Conservation (phyloP, 2,797 vertebrate genomes). For the Chrysolophus pictus region DNA sequence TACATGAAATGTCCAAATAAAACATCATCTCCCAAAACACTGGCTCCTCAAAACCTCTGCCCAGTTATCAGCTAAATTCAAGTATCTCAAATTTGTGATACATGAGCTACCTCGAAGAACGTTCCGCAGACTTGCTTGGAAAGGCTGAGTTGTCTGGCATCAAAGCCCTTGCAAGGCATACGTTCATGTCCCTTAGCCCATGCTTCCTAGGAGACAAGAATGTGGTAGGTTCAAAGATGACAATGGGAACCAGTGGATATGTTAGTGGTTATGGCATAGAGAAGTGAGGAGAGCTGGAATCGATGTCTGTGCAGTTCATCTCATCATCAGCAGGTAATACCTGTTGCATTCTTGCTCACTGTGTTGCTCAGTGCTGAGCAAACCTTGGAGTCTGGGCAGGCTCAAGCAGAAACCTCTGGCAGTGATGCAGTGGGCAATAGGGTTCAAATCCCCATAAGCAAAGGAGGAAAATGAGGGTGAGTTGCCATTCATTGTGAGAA, state of each 20-base stretch:
- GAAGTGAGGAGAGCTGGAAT: background rate
- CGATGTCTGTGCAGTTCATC: background rate
- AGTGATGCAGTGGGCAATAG: background rate
- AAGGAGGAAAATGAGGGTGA: background rate
- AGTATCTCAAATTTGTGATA: background rate
- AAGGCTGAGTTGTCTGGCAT: background rate
- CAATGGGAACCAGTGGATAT: accelerated
- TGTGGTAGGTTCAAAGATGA: background rate
- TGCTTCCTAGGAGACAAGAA: background rate
- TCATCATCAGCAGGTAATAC: accelerated
- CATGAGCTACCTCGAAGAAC: background rate
- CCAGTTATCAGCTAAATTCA: background rate
- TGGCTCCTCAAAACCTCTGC: background rate
- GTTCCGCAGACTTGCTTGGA: background rate
- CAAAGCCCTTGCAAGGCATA: background rate
- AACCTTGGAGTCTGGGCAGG: accelerated
- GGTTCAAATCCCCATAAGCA: background rate
- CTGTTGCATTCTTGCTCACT: background rate
- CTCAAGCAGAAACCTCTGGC: background rate
- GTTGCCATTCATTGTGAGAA: accelerated
- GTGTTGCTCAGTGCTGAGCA: background rate
- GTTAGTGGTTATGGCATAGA: background rate
- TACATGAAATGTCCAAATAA: background rate
- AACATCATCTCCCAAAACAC: background rate
- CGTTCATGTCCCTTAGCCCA: background rate